Base-by-base conservation (phyloP, 2,113 vertebrate genomes). In the Melanerpes aurifrons region DNA sequence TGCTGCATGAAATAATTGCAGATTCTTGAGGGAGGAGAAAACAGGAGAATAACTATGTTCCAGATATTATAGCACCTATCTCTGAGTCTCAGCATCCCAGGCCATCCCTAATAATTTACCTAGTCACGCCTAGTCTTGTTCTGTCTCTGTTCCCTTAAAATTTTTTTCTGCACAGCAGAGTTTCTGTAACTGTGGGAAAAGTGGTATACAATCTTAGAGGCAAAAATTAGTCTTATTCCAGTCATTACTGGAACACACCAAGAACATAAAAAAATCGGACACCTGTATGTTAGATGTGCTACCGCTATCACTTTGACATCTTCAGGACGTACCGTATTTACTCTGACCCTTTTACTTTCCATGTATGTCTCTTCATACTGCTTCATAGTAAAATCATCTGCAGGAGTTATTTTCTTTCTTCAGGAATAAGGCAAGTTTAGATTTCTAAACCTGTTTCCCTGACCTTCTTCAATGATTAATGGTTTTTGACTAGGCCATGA, bases 241-340 rank as follows among this genome's bases (percentile, higher is more conserved):
- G 54, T 94, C 92, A 86, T 82, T 92, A 82, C 45, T 92, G 74
- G 47, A 92, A 91, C 89, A 86, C 59, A 89, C 67, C 54, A 73
- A 93, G 35, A 86, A 63, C 84, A 81, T 56, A 69, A 70, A 77
- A 56, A 56, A 69, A 63, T 87, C 37, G 90, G 73, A 69, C 77
- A 70, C 26, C 59, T 71, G n/a, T 87, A 84, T 72, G 82, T 82
- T 75, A 77, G 69, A 47, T 73, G 32, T 74, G 20, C 75, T 95
- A 90, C 35, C 86, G 81, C 77, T 81, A 64, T 82, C 15, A 40
- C 62, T 88, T 88, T 89, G 80, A 90, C 88, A 56, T 14, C 70
- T 74, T 84, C 77, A 37, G 81, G 63, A 15, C 66, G 62, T 28
- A 40, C 18, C 75, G 28, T 25, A 76, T 87, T 86, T 95, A 62